Evolutionary conservation across 1,140 invertebrate genomes (phyloP).

Genomic region (Musca vetustissima): DNA sequence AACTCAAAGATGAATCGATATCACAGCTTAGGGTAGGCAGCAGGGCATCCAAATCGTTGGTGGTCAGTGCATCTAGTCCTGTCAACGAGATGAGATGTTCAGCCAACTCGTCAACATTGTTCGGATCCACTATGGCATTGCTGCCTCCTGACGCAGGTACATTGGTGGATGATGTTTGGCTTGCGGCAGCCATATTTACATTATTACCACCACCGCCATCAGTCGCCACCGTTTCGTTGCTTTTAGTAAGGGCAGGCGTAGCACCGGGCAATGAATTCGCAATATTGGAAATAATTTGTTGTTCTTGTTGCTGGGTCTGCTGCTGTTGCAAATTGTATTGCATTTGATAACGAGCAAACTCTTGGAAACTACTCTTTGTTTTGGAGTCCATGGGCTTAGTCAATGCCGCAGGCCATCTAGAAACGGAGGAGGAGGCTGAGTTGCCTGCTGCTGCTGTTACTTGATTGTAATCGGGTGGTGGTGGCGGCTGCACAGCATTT

Average conservation of each 20-base stretch:
- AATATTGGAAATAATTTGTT: slow-evolving; percentile 19
- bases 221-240: not conserved
- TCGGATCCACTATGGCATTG: slow-evolving; percentile 26
- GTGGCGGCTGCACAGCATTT: slow-evolving; percentile 37
- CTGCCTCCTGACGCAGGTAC: slow-evolving; percentile 3
- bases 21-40: slow-evolving; percentile 63
- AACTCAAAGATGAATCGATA: slow-evolving; percentile 58
- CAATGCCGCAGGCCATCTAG: slow-evolving; percentile 56
- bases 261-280: slow-evolving; percentile 23
- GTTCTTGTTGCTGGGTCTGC: slow-evolving; percentile 28
- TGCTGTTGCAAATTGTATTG: slow-evolving; percentile 63
- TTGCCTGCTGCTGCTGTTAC: slow-evolving; percentile 32
- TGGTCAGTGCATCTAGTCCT: slow-evolving; percentile 58
- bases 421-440: slow-evolving; percentile 26
- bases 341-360: slow-evolving; percentile 64
- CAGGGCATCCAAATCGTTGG: slow-evolving; percentile 65
- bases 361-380: slow-evolving; percentile 63
- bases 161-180: not conserved
- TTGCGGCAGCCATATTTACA: not conserved
- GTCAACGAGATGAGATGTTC: slow-evolving; percentile 48
- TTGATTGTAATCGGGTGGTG: slow-evolving; percentile 57
- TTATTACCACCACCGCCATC: not conserved
- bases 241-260: slow-evolving; percentile 11
- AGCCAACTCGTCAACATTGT: slow-evolving; percentile 27
- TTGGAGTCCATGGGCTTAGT: slow-evolving; percentile 63